Percentiles rank a stretch among this genome's conserved stretches.
phyloP scores from a whole-genome alignment of 2,888 invertebrate genomes.

The Temnothorax rugatulus region DNA sequence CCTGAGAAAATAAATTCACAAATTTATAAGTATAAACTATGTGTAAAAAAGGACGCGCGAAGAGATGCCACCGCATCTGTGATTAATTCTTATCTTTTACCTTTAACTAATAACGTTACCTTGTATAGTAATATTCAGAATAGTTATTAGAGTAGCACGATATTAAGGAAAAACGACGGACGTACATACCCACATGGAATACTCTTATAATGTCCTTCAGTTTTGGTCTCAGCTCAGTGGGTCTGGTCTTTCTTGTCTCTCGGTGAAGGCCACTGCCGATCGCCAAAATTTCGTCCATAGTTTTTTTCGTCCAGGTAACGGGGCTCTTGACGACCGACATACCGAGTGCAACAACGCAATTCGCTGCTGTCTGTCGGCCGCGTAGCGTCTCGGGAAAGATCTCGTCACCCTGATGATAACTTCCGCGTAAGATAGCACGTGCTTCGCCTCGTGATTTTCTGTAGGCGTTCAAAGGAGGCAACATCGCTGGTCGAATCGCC shows the following conservation, averaged over 20 bases:
- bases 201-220: conserved; percentile 80
- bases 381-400: conserved; percentile 79
- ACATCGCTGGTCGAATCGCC: conserved; percentile 79
- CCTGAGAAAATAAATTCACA: conserved; percentile 54
- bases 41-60: neutral
- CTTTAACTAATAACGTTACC: neutral
- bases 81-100: neutral
- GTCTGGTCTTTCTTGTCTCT: conserved; percentile 73
- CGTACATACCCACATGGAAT: conserved; percentile 76
- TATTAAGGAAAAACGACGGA: neutral
- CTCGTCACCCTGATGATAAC: conserved; percentile 79
- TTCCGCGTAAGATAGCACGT: conserved; percentile 80
- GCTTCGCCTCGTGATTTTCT: conserved; percentile 78
- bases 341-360: conserved; percentile 80
- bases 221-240: conserved; percentile 67
- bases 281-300: conserved; percentile 82
- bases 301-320: conserved; percentile 82
- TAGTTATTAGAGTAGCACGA: neutral
- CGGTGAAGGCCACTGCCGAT: conserved; percentile 78
- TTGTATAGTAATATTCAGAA: neutral
- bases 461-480: conserved; percentile 83
- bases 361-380: conserved; percentile 79
- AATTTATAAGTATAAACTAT: neutral
- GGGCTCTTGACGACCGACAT: conserved; percentile 82
- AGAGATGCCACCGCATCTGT: neutral